Evolutionary conservation across 2,113 vertebrate genomes (phyloP), one percentile per base, ranked within the genome.

Genomic region (Forbesichthys agassizii): DNA sequence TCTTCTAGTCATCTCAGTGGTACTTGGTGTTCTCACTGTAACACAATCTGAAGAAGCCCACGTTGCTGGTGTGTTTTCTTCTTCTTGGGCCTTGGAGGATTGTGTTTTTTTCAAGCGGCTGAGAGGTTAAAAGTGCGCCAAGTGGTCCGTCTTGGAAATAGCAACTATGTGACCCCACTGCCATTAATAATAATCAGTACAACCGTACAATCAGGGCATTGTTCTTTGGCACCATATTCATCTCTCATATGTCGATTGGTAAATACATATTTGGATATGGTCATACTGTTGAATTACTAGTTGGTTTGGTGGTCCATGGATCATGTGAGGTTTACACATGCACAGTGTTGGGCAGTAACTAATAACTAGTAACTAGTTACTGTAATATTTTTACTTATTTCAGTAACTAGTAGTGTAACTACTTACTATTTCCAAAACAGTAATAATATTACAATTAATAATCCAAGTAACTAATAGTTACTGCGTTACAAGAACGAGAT

Each of bases 111-210:
- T 51, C 55, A 77, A 49, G 59, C 16, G 76, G 58, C 57, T 1
- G 0, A 71, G 62, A 52, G 80, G 81, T 76, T 84, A 62, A 81
- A 86, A 79, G 68, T 77, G 56, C 78, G 84, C 9, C 33, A 72
- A 72, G 48, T 67, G 52, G 63, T 53, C 61, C 33, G 4, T 69
- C 67, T 77, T 64, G 69, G 48, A 81, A 78, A 86, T 79, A 49
- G 49, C 72, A 89, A 89, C 77, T 82, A 86, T 86, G 70, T 69
- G 79, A 86, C 80, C 80, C 62, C 66, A 36, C 2, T 74, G 64
- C n/a, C 68, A 86, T 86, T 75, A 80, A 84, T 82, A 69, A 83
- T 64, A 36, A 11, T 65, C 59, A 77, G 66, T 71, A 27, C 56
- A 69, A 75, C 72, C 67, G 66, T 64, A 53, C 65, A 67, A 61